Evolutionary conservation across 2,797 vertebrate species (phyloP).

Genomic region (Cryptoprocta ferox): DNA sequence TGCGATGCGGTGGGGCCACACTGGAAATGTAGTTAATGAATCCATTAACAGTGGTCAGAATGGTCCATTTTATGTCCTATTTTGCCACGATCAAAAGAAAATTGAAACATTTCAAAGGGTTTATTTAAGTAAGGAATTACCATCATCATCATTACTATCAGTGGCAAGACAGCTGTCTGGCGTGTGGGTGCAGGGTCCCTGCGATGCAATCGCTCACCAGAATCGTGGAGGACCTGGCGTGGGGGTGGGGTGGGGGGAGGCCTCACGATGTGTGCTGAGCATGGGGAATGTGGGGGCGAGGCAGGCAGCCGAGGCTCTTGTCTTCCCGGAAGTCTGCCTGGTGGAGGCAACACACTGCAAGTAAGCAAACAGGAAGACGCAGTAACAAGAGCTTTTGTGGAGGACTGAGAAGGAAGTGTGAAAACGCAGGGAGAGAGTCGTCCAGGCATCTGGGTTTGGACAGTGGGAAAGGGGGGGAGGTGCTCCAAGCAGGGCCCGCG

Average conservation of each 20-base stretch:
- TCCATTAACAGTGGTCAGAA: too few relatives aligned
- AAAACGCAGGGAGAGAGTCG: fast-evolving
- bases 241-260: background rate
- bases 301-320: fast-evolving
- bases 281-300: fast-evolving
- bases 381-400: too few relatives aligned
- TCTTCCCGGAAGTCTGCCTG: fast-evolving
- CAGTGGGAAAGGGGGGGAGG: background rate
- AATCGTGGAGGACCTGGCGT: fast-evolving
- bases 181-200: fast-evolving
- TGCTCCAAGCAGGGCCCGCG: fast-evolving
- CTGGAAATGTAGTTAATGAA: fast-evolving
- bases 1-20: fast-evolving
- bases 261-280: fast-evolving
- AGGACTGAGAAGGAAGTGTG: background rate
- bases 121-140: background rate
- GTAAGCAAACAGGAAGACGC: fast-evolving
- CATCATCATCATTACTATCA: background rate
- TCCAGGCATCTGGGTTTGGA: background rate
- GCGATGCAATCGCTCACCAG: fast-evolving
- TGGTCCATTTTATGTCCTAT: background rate
- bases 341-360: fast-evolving
- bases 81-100: background rate
- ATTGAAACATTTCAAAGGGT: background rate
- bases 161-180: background rate